These are phyloP conservation scores for Crossocerus cetratus DNA, from an alignment of 2,888 invertebrate species.

Conservation along the genomic window DNA sequence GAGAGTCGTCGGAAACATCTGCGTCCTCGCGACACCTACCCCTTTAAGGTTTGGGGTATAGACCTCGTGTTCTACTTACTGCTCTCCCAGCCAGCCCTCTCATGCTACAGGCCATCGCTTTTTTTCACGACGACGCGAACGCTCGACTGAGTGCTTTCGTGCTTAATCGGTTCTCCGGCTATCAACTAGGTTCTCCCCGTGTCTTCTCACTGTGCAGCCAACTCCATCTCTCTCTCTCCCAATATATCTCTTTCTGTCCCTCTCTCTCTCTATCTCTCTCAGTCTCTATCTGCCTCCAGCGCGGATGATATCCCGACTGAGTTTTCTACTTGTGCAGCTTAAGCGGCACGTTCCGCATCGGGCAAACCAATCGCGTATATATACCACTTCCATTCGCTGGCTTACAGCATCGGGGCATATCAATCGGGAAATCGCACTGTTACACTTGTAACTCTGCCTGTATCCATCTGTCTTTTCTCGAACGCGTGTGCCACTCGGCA, in stretches of 20 bases:
- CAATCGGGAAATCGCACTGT: background rate
- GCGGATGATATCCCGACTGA: constrained; percentile 13
- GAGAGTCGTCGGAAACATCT: background rate
- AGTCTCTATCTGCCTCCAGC: constrained; percentile 1
- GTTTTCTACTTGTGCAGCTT: constrained; percentile 14
- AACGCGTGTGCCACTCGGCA: background rate
- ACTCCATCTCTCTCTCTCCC: constrained; percentile 24
- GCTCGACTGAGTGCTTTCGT: constrained; percentile 21
- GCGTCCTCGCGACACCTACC: background rate
- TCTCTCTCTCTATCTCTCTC: constrained; percentile 18
- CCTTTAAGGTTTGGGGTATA: background rate
- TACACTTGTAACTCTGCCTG: background rate
- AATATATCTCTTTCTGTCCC: constrained; percentile 9
- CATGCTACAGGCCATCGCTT: constrained; percentile 31
- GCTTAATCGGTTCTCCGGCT: constrained; percentile 11
- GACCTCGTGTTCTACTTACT: background rate
- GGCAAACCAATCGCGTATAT: background rate
- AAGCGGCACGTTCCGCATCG: background rate
- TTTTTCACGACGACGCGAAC: constrained; percentile 31
- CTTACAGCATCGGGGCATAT: background rate
- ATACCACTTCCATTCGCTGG: background rate
- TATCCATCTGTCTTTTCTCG: background rate
- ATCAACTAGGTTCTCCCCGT: constrained; percentile 12
- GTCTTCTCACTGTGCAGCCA: background rate
- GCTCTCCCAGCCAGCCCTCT: constrained; percentile 26